Evolutionary conservation across 2,888 invertebrate genomes (phyloP), one percentile per base, ranked within the genome.

Genomic region (Cerceris ruficornis): DNA sequence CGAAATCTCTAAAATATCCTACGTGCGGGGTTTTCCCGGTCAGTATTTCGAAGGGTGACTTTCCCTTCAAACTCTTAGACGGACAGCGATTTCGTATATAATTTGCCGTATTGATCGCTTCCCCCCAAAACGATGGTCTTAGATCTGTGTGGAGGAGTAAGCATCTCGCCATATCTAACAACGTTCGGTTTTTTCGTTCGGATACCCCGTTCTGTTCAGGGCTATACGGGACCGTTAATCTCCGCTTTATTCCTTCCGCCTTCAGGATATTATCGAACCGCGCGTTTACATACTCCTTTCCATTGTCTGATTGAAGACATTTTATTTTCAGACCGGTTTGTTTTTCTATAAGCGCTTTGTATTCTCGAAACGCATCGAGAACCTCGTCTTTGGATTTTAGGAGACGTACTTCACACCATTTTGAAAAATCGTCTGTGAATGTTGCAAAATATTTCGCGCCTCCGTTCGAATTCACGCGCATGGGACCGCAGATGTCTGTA

Each of bases 171-270:
- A 41, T 8, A 0, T 67, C 17, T 11, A 57, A 1, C 0, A 67
- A 17, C 39, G 67, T 67, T 7, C 58, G 28, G n/a, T 70, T 62
- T 5, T 11, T 39, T 2, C 62, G 11, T 14, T 70, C 70, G 0
- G 62, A n/a, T 5, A 70, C 7, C 9, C 57, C 64, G 28, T 69
- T 69, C 8, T 57, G 43, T 52, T 60, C 7, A 7, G 60, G 69
- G n/a, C 7, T 54, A 9, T 69, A 43, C 7, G 42, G 42, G 0
- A 50, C 58, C 9, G 49, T 28, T 57, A 41, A 39, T 28, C n/a
- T 7, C 6, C n/a, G 17, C 17, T 57, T 6, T 11, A 28, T 57
- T 13, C 28, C 57, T 7, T 57, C 28, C 7, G 6, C 7, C 1
- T 28, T 42, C 43, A 49, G 8, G 2, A 41, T 41, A 46, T 11